Evolutionary conservation across 92 coral and sea anemone species (phyloP).

Genomic region (Phenganax marumi): DNA sequence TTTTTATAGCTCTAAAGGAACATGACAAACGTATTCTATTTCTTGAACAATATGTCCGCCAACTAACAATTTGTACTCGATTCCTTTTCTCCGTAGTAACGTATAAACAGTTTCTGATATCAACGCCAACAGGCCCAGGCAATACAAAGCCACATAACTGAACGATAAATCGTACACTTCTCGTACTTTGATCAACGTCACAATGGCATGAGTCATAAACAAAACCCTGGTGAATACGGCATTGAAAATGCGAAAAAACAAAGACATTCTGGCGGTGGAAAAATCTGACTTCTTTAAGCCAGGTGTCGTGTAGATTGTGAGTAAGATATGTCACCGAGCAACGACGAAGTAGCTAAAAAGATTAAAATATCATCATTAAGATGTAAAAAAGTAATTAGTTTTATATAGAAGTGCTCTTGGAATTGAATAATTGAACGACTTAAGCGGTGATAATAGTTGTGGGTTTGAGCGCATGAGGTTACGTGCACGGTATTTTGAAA

Average conservation of each 20-base stretch:
- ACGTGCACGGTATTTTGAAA: no score
- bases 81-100: conserved; percentile 76
- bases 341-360: no score
- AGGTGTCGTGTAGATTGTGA: no score
- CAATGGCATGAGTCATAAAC: conserved; percentile 74
- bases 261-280: conserved; percentile 45
- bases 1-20: not conserved
- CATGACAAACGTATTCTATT: not conserved
- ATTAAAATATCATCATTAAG: no score
- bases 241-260: conserved; percentile 67
- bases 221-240: conserved; percentile 81
- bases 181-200: conserved; percentile 35
- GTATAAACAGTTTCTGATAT: conserved; percentile 79
- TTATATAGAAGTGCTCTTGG: no score
- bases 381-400: no score
- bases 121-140: conserved; percentile 71
- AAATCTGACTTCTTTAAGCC: no score
- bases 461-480: no score
- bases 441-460: no score
- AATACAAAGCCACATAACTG: conserved; percentile 7
- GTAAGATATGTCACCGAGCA: no score
- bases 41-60: not conserved
- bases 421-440: no score
- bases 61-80: conserved; percentile 94
- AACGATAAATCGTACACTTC: not conserved